phyloP scores from a whole-genome alignment of 2,888 invertebrate species.

The Polyommatus iphigenia region DNA sequence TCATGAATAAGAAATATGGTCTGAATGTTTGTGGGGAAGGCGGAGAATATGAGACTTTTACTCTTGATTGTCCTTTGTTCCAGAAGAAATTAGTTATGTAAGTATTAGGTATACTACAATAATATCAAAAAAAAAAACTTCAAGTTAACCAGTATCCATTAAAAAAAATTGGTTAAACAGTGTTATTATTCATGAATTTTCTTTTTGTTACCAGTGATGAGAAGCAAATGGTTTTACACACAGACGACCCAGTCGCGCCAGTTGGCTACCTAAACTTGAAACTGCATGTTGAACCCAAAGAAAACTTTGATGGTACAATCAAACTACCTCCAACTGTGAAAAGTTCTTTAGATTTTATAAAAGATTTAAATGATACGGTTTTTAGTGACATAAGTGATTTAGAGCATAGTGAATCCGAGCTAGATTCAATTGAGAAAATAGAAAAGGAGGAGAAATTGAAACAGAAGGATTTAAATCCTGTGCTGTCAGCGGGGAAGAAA shows the following conservation, averaged over 20 bases:
- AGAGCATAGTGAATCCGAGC: slow-evolving; percentile 82
- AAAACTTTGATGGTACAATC: slow-evolving; percentile 62
- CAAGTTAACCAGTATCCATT: neutral
- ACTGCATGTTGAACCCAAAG: slow-evolving; percentile 87
- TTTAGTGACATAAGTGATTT: slow-evolving; percentile 84
- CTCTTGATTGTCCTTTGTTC: slow-evolving; percentile 97
- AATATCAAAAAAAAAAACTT: neutral
- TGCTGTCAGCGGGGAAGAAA: slow-evolving; percentile 63
- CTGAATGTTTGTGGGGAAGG: slow-evolving; percentile 99
- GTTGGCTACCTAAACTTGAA: slow-evolving; percentile 96
- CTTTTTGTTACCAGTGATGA: slow-evolving; percentile 84
- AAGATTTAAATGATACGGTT: slow-evolving; percentile 82
- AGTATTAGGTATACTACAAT: slow-evolving; percentile 67
- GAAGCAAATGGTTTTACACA: slow-evolving; percentile 91
- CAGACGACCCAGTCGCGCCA: slow-evolving; percentile 95
- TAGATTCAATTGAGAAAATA: slow-evolving; percentile 80
- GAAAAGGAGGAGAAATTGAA: slow-evolving; percentile 72
- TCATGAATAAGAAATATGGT: slow-evolving; percentile 96
- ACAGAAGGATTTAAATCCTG: slow-evolving; percentile 67
- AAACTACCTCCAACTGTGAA: slow-evolving; percentile 74
- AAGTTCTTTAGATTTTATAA: slow-evolving; percentile 81
- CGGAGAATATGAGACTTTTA: slow-evolving; percentile 99
- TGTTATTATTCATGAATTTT: neutral
- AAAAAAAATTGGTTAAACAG: neutral
- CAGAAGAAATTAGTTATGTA: slow-evolving; percentile 93